Evolutionary conservation across 2,888 invertebrate species (phyloP).

Genomic region (Lasioglossum calceatum): DNA sequence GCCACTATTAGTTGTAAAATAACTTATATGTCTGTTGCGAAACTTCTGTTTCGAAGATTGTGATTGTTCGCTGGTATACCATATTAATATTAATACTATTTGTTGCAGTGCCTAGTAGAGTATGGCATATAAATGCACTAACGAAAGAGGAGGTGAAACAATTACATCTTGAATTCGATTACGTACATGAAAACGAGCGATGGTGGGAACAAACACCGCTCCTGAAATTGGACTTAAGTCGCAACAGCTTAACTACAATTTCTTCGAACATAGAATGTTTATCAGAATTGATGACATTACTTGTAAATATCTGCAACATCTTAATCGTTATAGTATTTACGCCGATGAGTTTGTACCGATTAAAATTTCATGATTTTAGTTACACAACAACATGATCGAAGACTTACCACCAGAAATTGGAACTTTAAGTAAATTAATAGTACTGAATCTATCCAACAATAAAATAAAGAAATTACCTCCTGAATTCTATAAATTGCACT

Average conservation of each 20-base stretch:
- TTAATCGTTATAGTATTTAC: slow-evolving; percentile 23
- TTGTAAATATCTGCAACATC: slow-evolving; percentile 85
- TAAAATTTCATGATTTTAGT: slow-evolving; percentile 87
- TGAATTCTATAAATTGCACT: slow-evolving; percentile 89
- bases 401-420: slow-evolving; percentile 91
- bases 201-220: slow-evolving; percentile 95
- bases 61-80: background rate
- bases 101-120: slow-evolving; percentile 88
- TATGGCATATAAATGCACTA: slow-evolving; percentile 90
- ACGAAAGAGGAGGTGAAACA: slow-evolving; percentile 86
- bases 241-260: slow-evolving; percentile 88
- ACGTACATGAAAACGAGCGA: slow-evolving; percentile 87
- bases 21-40: background rate
- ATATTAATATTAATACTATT: slow-evolving; percentile 15
- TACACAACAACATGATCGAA: slow-evolving; percentile 93
- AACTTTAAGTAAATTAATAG: slow-evolving; percentile 88
- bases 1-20: slow-evolving; percentile 29
- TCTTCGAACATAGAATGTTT: slow-evolving; percentile 88
- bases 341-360: slow-evolving; percentile 37
- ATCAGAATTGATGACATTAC: slow-evolving; percentile 88
- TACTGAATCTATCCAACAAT: slow-evolving; percentile 89
- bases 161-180: slow-evolving; percentile 86
- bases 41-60: background rate
- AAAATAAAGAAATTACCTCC: slow-evolving; percentile 87
- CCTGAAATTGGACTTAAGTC: slow-evolving; percentile 91